These are phyloP conservation scores for Chesias legatella DNA, from an alignment of 2,888 invertebrate species.

Conservation along the genomic window DNA sequence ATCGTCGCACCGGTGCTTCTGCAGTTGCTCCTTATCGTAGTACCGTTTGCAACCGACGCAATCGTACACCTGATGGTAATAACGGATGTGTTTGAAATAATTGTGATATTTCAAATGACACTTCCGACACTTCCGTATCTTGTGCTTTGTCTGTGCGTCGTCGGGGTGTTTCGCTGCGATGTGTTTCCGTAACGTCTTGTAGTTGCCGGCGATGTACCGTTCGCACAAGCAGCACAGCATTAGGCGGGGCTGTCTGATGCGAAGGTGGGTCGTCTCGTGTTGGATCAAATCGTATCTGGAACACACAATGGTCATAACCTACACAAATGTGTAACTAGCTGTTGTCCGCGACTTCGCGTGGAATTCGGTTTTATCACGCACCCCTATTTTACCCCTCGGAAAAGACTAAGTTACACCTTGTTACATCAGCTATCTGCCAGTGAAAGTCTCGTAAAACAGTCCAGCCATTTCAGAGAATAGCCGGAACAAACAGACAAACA, in stretches of 20 bases:
- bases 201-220: slow-evolving; percentile 30
- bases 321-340: no score
- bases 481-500: no score
- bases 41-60: neutral
- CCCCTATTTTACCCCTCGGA: no score
- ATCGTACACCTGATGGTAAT: slow-evolving; percentile 19
- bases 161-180: slow-evolving; percentile 5
- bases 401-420: no score
- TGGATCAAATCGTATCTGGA: slow-evolving; percentile 41
- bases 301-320: slow-evolving; percentile 14
- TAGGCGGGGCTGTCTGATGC: slow-evolving; percentile 12
- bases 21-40: neutral
- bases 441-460: no score
- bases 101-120: slow-evolving; percentile 11
- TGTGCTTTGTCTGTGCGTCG: neutral
- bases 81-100: slow-evolving; percentile 15
- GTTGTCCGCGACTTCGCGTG: no score
- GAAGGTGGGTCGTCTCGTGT: slow-evolving; percentile 43
- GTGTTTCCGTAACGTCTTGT: slow-evolving; percentile 7
- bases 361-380: no score
- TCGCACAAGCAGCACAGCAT: slow-evolving; percentile 39
- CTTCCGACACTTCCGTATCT: slow-evolving; percentile 1
- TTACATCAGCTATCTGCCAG: no score
- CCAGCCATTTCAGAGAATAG: no score
- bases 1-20: slow-evolving; percentile 3